Evolutionary conservation across 2,113 vertebrate species (phyloP), one percentile per base, ranked within the genome.

Genomic region (Percina caprodes): DNA sequence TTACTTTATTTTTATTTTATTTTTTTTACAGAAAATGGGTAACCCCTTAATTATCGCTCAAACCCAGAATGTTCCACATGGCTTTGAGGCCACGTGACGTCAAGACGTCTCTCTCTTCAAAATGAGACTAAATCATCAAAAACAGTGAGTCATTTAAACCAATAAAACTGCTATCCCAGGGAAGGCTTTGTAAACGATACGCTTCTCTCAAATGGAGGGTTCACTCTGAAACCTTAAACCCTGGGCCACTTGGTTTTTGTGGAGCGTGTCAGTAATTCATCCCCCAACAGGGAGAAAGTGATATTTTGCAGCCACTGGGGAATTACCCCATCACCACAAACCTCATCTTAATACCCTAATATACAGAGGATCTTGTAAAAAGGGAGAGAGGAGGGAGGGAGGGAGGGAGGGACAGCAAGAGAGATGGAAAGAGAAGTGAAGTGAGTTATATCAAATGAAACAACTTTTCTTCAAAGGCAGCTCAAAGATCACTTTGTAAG

Each of bases 161-260:
- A 68, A 91, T 91, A 93, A 92, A 94, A 86, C 67, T 80, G 75
- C 87, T 69, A 80, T 89, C 72, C 86, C 46, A n/a, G 84, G 73
- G 88, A 92, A 89, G 87, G 87, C 91, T 95, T 91, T 95, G 94
- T 92, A 95, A 93, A 86, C 30, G 92, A 94, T 92, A 89, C 56
- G 84, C 85, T 74, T 78, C 33, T 80, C 83, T 88, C 60, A 42
- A 86, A 85, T 84, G 73, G 46, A 90, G 88, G 85, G 52, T 89
- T 93, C 91, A 83, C 88, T 80, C 81, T 91, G 93, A 92, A 95
- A 95, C 85, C 55, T 76, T 79, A 94, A 82, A 86, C 87, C 80
- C 21, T 23, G 39, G 82, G 76, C 66, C 88, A 79, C 88, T 91
- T 85, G 90, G 85, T 89, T 94, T 90, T 93, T 94, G 92, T 87